Base-by-base conservation (phyloP, 1,140 invertebrate species). In the Myzus persicae region DNA sequence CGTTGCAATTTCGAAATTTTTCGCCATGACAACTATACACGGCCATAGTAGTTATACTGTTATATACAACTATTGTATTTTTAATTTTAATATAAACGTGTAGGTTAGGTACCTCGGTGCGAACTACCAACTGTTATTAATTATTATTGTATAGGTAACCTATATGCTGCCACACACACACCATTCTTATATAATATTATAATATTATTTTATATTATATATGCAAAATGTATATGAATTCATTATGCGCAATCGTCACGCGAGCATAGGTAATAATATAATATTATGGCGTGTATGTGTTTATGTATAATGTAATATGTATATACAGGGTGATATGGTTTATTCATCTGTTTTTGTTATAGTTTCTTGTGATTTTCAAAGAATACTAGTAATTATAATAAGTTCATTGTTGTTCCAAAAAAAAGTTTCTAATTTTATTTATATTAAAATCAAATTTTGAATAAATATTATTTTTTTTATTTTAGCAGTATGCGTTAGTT, bases 111-210 rank as follows among this genome's bases (percentile, higher is more conserved):
- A 36, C 59, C 9, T n/a, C 9, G 59, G n/a, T 76, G n/a, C 5
- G n/a, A 76, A 76, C 31, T n/a, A n/a, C 31, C 14, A 76, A 76
- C 14, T 76, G 31, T 76, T 76, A n/a, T 67, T 67, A n/a, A 67
- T 48, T 48, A 48, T 20, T 48, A 3, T 67, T 67, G 31, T 76
- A 76, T 36, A 51, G 48, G 48, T 51, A 76, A 76, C n/a, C 59
- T n/a, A 76, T 76, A 76, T n/a, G 18, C 59, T 76, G n/a, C 14
- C 4, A 14, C 7, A 36, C n/a, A 76, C n/a, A 36, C n/a, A 76
- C n/a, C 14, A n/a, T n/a, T 76, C n/a, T 76, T 76, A 76, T 76
- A 76, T 76, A 76, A 76, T n/a, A 76, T 76, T 67, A 67, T n/a
- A n/a, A 67, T n/a, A n/a, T 18, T 76, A n/a, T n/a, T 76, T 51